phyloP scores from a whole-genome alignment of 2,113 vertebrate species.

The Theropithecus gelada region DNA sequence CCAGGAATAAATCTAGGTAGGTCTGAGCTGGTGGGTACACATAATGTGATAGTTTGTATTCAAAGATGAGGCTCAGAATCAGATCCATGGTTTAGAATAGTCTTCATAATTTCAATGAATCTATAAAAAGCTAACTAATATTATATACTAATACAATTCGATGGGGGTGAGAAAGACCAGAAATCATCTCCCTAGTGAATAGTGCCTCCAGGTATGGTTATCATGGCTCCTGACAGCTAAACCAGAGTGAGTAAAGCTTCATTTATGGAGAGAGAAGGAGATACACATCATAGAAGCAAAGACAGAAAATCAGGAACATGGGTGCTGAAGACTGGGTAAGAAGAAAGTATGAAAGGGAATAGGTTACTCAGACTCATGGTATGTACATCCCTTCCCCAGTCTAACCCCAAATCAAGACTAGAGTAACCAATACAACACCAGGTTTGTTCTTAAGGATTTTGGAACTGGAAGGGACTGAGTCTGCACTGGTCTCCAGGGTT shows the following conservation, averaged over 20 bases:
- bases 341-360: neutral
- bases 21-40: neutral
- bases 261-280: neutral
- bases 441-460: neutral
- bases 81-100: neutral
- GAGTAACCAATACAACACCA: neutral
- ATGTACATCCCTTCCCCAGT: fast-evolving
- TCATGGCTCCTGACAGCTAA: neutral
- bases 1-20: neutral
- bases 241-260: neutral
- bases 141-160: neutral
- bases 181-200: neutral
- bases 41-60: neutral
- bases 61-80: neutral
- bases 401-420: neutral
- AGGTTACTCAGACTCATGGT: neutral
- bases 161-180: neutral
- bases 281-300: neutral
- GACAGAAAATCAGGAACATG: neutral
- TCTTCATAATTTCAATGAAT: neutral
- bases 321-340: neutral
- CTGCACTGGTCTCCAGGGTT: neutral
- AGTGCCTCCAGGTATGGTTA: neutral
- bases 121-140: neutral
- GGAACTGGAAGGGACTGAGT: fast-evolving